These are phyloP conservation scores for Astreopora myriophthalma DNA, from an alignment of 64 coral and sea anemone genomes.

Conservation along the genomic window DNA sequence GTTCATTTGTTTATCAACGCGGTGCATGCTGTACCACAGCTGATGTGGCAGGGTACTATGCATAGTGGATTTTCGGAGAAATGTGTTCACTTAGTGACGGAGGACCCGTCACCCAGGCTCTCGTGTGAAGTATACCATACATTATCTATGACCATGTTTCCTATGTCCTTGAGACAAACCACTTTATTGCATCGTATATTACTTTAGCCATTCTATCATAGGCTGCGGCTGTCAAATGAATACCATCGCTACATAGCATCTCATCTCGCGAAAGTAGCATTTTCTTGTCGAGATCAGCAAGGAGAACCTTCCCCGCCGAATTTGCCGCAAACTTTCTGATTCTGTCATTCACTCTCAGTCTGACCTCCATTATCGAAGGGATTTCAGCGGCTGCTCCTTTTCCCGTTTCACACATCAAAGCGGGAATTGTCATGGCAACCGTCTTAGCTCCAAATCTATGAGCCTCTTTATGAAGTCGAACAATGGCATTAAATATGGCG, in stretches of 20 bases:
- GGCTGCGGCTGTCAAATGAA: slow-evolving; percentile 51
- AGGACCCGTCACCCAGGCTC: no score
- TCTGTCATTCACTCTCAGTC: slow-evolving; percentile 45
- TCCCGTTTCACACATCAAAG: slow-evolving; percentile 27
- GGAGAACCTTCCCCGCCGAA: slow-evolving; percentile 31
- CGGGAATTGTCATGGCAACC: slow-evolving; percentile 52
- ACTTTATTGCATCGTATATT: slow-evolving; percentile 27
- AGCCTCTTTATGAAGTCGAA: slow-evolving; percentile 20
- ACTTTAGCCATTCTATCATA: slow-evolving; percentile 58
- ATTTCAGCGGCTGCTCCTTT: background rate
- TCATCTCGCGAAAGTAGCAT: slow-evolving; percentile 42
- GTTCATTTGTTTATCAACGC: background rate
- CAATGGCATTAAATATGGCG: slow-evolving; percentile 45
- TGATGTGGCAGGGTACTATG: no score
- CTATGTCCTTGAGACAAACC: background rate
- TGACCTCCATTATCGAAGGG: background rate
- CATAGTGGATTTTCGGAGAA: no score
- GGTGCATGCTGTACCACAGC: background rate
- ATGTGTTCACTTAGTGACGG: no score
- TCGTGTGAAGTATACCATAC: no score
- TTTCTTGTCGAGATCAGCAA: slow-evolving; percentile 60
- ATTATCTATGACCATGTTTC: no score
- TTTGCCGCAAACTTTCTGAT: slow-evolving; percentile 33
- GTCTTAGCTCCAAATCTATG: slow-evolving; percentile 38
- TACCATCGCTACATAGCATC: slow-evolving; percentile 42